Base-by-base conservation (phyloP, 1,140 invertebrate genomes). In the Eubasilissa regina region DNA sequence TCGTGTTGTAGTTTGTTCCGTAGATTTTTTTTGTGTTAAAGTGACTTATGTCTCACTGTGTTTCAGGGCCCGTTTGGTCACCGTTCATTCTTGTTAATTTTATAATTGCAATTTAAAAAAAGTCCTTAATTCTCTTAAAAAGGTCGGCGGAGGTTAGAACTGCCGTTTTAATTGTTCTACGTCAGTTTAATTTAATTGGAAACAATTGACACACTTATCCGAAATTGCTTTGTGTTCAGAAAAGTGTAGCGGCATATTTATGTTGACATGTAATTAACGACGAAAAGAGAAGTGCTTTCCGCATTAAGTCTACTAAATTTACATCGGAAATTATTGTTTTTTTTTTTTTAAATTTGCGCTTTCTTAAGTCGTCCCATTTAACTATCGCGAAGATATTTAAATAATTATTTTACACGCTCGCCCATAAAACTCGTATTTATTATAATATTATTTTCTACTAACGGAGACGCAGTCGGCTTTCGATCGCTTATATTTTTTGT, bases 181-280 rank as follows among this genome's bases (percentile, higher is more conserved):
- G 25, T 43, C 25, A 25, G 58, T 68, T 47, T 47, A 68, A 21
- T 60, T 60, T 19, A 21, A 72, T 72, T 72, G 25, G 48, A 21
- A 43, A 13, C 68, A 72, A 72, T 72, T 72, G 68, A 72, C 68
- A 72, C 21, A 72, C 47, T 72, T 72, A 25, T 72, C 68, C 68
- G 47, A 72, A 72, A 72, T 53, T 51, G 21, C 68, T 17, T 25
- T 53, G 68, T 44, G 35, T 12, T 51, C 48, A 72, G 64, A 72
- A 55, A 21, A 53, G 68, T 72, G 47, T 51, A 1, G 47, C 47
- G 7, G 68, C 17, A 17, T 44, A 15, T 47, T 11, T 70, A 4
- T 0, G 68, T 72, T 72, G 64, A 68, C 64, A 68, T 0, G 19
- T 21, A 53, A 55, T 72, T 72, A 53, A 10, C 19, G 17, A 12